These are phyloP conservation scores for Pelecanus crispus DNA, from an alignment of 2,113 vertebrate genomes.

Conservation along the genomic window DNA sequence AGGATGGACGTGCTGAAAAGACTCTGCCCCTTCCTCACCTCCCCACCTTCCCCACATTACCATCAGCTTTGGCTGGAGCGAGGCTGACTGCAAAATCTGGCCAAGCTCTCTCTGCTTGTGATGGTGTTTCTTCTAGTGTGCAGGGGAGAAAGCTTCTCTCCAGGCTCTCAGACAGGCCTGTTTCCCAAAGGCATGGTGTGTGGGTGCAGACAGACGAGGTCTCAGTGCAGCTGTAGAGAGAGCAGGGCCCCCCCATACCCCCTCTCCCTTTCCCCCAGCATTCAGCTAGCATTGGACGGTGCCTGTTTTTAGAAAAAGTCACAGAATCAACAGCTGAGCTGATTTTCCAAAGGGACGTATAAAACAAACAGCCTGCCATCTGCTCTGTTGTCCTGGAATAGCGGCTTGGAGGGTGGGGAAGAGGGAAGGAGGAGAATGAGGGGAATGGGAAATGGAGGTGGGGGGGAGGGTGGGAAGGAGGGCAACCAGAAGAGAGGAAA, in stretches of 20 bases:
- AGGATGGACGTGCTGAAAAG: background rate
- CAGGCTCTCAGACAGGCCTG: background rate
- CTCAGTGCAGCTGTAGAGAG: background rate
- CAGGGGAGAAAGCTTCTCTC: background rate
- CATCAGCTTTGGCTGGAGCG: background rate
- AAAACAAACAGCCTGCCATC: constrained; percentile 69
- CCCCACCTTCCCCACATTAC: background rate
- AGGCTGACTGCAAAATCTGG: background rate
- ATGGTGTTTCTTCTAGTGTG: background rate
- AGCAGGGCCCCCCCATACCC: background rate
- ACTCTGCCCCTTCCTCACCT: background rate
- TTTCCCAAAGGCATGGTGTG: background rate
- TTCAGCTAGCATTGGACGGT: background rate
- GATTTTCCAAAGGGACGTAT: constrained; percentile 63
- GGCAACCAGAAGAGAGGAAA: background rate
- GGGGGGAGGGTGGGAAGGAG: background rate
- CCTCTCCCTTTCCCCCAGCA: background rate
- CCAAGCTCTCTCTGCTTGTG: background rate
- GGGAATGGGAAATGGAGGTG: background rate
- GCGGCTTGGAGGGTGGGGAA: constrained; percentile 21
- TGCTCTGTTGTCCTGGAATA: constrained; percentile 75
- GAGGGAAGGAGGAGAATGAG: constrained; percentile 14
- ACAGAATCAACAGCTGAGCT: constrained; percentile 58
- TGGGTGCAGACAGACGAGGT: background rate
- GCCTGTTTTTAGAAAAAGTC: constrained; percentile 68